Evolutionary conservation across 2,888 invertebrate species (phyloP), one percentile per base, ranked within the genome.

Genomic region (Microctonus hyperodae): DNA sequence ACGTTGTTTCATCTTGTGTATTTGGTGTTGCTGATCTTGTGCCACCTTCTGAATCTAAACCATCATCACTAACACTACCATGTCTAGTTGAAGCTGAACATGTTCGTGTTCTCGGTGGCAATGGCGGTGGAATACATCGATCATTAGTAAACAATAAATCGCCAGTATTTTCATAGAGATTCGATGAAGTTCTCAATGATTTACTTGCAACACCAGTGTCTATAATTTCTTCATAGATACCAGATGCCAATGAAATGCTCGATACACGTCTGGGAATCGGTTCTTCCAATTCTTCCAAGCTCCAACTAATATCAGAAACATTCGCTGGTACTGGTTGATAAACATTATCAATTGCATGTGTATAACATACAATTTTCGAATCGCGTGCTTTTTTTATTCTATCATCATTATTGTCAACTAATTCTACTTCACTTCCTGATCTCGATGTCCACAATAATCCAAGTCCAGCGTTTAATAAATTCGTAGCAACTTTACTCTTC

Each of bases 151-250:
- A 76, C 58, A 83, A 77, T 11, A 85, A 68, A 23, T 85, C 84
- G 28, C 83, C 75, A 2, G 85, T 85, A 71, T 86, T 84, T 72
- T 86, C 85, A 69, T 77, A 80, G 0, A 78, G 68, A 65, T 78
- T 76, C 4, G 78, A 75, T 20, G 69, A 35, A 44, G 69, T 67
- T 50, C 63, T 65, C 63, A 72, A 31, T 33, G 69, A 69, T 55
- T 72, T 69, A 25, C 56, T 61, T 1, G 66, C 48, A 6, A 55
- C 58, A 25, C 68, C 59, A 10, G 60, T 68, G 31, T 65, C 68
- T 7, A 87, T 82, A 70, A 91, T 91, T 83, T 91, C 91, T 77
- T 91, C 91, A 81, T 91, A 91, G 72, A 90, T 89, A 51, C 90
- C 91, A 0, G 90, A 90, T 22, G 89, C 87, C 3, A 89, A 77